A percentile compares a stretch with the other conserved stretches of the same genome.
Conservation (phyloP, 2,113 vertebrate genomes). For the Prionailurus viverrinus region DNA sequence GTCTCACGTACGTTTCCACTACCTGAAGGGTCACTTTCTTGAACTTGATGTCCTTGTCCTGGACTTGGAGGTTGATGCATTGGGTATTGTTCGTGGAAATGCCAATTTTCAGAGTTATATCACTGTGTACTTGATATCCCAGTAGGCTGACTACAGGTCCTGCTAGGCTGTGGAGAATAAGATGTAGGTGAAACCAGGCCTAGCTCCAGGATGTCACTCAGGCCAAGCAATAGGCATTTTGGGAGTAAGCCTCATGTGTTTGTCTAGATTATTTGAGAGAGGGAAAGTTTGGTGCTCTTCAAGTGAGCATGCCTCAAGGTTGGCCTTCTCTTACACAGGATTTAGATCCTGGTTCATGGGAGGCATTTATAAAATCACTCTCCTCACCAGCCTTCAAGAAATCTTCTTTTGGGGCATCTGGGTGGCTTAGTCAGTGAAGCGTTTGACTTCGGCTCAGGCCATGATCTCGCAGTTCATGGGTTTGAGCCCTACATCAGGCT, state of each 20-base stretch:
- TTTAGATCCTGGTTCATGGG: not conserved
- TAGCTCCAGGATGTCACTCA: not conserved
- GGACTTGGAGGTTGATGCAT: slow-evolving; percentile 34
- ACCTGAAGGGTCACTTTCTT: not conserved
- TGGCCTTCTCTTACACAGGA: not conserved
- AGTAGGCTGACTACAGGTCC: not conserved
- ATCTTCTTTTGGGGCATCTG: not conserved
- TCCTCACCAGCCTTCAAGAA: not conserved
- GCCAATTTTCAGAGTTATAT: not conserved
- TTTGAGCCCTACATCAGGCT: too few relatives aligned
- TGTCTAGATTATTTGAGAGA: not conserved
- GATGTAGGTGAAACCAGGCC: not conserved
- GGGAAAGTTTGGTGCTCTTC: not conserved
- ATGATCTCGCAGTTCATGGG: too few relatives aligned
- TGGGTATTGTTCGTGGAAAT: slow-evolving; percentile 29
- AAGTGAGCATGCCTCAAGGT: not conserved
- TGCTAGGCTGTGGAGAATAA: slow-evolving; percentile 46
- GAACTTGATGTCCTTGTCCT: not conserved
- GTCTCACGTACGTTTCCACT: slow-evolving; percentile 19
- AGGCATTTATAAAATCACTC: not conserved
- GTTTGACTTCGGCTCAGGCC: too few relatives aligned
- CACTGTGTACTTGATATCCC: not conserved
- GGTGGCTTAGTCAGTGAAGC: too few relatives aligned
- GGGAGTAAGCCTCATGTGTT: not conserved
- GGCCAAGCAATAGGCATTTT: not conserved